Evolutionary conservation across 2,888 invertebrate genomes (phyloP), one percentile per base, ranked within the genome.

Genomic region (Sthenelais limicola): DNA sequence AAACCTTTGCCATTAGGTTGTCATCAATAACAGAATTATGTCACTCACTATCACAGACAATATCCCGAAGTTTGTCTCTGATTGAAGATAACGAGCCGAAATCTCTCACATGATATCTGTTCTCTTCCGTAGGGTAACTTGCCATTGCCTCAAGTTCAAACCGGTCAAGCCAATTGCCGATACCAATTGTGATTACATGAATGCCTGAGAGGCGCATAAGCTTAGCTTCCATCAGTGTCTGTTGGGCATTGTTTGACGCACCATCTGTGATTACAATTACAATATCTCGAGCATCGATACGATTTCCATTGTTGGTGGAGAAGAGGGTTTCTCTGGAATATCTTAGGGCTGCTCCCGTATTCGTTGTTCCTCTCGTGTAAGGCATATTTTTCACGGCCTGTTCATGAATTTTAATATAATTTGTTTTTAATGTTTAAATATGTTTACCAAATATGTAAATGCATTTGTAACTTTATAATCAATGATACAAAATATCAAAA

Each of bases 41-140:
- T n/a, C 18, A 74, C 74, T 76, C 32, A 75, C 75, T 73, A 47
- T 71, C 70, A 43, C 75, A 75, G 54, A 70, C 21, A 49, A 71
- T 21, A 30, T 71, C 32, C 24, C 58, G 47, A 3, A 75, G 24
- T 5, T 35, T 32, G 7, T 32, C 49, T 15, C 21, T 30, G 5
- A 66, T 48, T 15, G 9, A n/a, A 4, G 35, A 21, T 43, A 75
- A 69, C 5, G 62, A 56, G 1, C 28, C 24, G 52, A 56, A 70
- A 21, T 48, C 28, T 18, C 15, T 26, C 38, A 73, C 49, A 35
- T 38, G 47, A 69, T 66, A 38, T 15, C 51, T 15, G 38, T 76
- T 76, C 32, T 33, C 33, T 26, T 52, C 38, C 35, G 68, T 56
- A 0, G 76, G 74, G 43, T 47, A 51, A 54, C 68, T 74, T 15